Evolutionary conservation across 1,140 invertebrate species (phyloP), one percentile per base, ranked within the genome.

Genomic region (Periplaneta americana): DNA sequence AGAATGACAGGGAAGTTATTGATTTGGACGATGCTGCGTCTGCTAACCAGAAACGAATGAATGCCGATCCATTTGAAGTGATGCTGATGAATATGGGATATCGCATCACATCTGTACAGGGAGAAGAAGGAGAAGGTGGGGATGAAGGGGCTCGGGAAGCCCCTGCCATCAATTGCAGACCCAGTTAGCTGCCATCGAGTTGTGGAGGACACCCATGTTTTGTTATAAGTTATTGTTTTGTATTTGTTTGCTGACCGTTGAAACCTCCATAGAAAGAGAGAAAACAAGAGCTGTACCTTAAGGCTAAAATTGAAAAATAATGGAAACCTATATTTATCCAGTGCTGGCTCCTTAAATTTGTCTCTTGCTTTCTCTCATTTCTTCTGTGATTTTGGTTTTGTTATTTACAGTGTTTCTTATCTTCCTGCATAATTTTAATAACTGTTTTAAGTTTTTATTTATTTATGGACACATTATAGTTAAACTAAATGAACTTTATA

Each of bases 11-110:
- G 33, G 89, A 89, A 81, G 87, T 91, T 8, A 85, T 87, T 77
- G 93, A 98, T 87, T 87, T 92, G 11, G 90, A 93, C 80, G 91
- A 92, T 79, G 95, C 93, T 76, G 95, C 97, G 35, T 89, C 91
- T 78, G 92, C 93, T 66, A 99, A 99, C 91, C 97, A 98, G 89
- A 91, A 94, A 84, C 91, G 97, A 83, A 98, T 98, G 96, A 94
- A 95, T 86, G 93, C 94, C 80, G 96, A 98, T 91, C 97, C 97
- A 1, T 94, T 98, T 86, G 96, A 98, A 87, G 86, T 91, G 48
- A 93, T 95, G 90, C 85, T 95, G 77, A 91, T 92, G 88, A 93
- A 92, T 83, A 92, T 94, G 92, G 92, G 92, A 18, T 92, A 93
- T 83, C 86, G 88, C 74, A 84, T 90, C 15, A 78, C 77, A 6